Evolutionary conservation across 2,797 vertebrate genomes (phyloP).

Genomic region (Prionace glauca): DNA sequence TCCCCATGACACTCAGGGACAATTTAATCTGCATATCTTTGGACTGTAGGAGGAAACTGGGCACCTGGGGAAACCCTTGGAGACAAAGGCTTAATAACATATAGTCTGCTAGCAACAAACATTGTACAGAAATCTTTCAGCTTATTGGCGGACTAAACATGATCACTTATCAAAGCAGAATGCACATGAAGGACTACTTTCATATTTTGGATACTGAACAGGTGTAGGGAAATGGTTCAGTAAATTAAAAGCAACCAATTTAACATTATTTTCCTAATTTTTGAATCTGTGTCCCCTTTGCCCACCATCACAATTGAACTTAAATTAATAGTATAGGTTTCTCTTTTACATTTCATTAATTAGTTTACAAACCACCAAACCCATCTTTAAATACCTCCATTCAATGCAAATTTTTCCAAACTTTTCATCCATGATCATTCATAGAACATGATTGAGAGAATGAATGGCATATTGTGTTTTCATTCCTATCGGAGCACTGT

Average conservation of each 20-base stretch:
- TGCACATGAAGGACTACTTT: background rate
- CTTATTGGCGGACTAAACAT: background rate
- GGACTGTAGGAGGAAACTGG: too few relatives aligned
- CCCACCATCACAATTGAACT: background rate
- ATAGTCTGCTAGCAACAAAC: background rate
- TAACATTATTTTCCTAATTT: background rate
- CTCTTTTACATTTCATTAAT: background rate
- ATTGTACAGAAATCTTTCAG: background rate
- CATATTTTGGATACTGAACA: background rate
- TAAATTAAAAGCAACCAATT: background rate
- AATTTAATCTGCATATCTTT: too few relatives aligned
- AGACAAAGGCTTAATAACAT: background rate
- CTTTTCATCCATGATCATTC: background rate
- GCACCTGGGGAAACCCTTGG: too few relatives aligned
- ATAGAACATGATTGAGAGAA: background rate
- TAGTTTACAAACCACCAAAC: background rate
- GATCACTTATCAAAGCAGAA: background rate
- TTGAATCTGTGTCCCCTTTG: background rate
- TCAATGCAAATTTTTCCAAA: background rate
- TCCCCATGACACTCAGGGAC: too few relatives aligned
- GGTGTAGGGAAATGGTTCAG: background rate
- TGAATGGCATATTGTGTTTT: background rate
- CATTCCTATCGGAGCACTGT: background rate
- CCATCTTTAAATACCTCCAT: background rate
- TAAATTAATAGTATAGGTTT: background rate